Percentiles rank a stretch among this genome's conserved stretches.
These are phyloP conservation scores for Anoplolepis gracilipes DNA, from an alignment of 1,140 invertebrate genomes.

Conservation along the genomic window DNA sequence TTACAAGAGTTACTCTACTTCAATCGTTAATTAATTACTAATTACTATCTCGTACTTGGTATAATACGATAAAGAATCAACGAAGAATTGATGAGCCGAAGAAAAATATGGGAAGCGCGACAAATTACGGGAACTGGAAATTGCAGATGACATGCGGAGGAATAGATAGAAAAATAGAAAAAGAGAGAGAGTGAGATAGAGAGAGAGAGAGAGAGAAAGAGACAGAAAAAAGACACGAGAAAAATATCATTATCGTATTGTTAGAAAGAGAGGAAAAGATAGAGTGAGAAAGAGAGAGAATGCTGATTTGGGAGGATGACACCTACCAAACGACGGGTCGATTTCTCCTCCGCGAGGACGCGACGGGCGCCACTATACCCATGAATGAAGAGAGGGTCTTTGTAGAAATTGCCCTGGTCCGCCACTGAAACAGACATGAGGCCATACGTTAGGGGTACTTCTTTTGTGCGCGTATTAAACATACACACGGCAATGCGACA, in stretches of 20 bases:
- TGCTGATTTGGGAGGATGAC: slow-evolving; percentile 80
- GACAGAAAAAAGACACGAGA: neutral
- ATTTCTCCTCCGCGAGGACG: slow-evolving; percentile 87
- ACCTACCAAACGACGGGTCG: slow-evolving; percentile 90
- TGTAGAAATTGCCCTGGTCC: slow-evolving; percentile 93
- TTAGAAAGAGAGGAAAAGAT: slow-evolving; percentile 15
- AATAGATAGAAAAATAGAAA: neutral
- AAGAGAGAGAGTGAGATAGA: slow-evolving; percentile 8
- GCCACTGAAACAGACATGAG: slow-evolving; percentile 92
- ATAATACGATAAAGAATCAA: slow-evolving; percentile 22
- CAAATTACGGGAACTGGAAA: neutral
- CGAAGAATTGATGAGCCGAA: neutral
- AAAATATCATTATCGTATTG: neutral
- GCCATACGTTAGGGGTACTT: slow-evolving; percentile 86
- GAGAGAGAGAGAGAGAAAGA: neutral
- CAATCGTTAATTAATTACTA: neutral
- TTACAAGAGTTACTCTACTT: neutral
- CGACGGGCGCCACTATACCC: slow-evolving; percentile 87
- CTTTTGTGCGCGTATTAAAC: slow-evolving; percentile 37
- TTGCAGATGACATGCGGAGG: neutral
- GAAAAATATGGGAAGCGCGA: neutral
- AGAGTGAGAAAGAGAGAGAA: slow-evolving; percentile 56
- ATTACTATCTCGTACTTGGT: neutral
- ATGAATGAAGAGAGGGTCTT: slow-evolving; percentile 87
- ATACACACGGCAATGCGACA: neutral